These are phyloP conservation scores for Drosophila paranaensis DNA, from an alignment of 2,888 invertebrate genomes.

Conservation along the genomic window DNA sequence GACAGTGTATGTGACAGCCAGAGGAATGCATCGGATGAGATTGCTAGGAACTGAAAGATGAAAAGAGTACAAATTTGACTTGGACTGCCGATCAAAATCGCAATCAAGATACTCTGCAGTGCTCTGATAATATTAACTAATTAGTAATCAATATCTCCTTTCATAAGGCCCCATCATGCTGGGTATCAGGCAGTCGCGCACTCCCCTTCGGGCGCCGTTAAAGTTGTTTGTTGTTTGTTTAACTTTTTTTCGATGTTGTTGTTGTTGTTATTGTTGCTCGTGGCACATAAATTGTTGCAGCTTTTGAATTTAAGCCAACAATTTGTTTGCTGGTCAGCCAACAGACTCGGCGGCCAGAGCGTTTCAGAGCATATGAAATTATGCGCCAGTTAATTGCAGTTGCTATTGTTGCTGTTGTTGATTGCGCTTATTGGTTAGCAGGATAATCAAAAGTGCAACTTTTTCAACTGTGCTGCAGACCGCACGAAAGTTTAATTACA, in stretches of 20 bases:
- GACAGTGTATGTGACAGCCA: background rate
- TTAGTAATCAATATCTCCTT: no score
- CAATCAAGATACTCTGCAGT: no score
- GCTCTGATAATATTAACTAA: no score
- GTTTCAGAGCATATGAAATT: slow-evolving; percentile 44
- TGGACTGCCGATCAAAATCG: no score
- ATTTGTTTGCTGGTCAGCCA: slow-evolving; percentile 76
- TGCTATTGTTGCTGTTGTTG: slow-evolving; percentile 45
- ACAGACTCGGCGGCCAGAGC: slow-evolving; percentile 38
- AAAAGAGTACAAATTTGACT: no score
- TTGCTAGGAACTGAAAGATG: no score
- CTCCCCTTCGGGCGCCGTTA: slow-evolving; percentile 9
- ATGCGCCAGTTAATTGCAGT: slow-evolving; percentile 72
- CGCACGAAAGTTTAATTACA: slow-evolving; percentile 70
- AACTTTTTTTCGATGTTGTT: background rate
- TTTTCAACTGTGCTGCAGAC: slow-evolving; percentile 45
- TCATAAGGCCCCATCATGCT: no score
- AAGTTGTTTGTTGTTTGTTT: slow-evolving; percentile 45
- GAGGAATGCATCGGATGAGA: background rate
- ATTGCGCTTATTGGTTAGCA: slow-evolving; percentile 72
- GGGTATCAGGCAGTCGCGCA: background rate
- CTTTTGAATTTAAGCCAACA: slow-evolving; percentile 79
- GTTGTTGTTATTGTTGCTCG: slow-evolving; percentile 2
- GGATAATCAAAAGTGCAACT: slow-evolving; percentile 77
- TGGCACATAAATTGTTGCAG: slow-evolving; percentile 71